Percentiles rank a stretch among this genome's conserved stretches.
Evolutionary conservation across 2,113 vertebrate genomes (phyloP).

Genomic region (Myxocyprinus asiaticus): DNA sequence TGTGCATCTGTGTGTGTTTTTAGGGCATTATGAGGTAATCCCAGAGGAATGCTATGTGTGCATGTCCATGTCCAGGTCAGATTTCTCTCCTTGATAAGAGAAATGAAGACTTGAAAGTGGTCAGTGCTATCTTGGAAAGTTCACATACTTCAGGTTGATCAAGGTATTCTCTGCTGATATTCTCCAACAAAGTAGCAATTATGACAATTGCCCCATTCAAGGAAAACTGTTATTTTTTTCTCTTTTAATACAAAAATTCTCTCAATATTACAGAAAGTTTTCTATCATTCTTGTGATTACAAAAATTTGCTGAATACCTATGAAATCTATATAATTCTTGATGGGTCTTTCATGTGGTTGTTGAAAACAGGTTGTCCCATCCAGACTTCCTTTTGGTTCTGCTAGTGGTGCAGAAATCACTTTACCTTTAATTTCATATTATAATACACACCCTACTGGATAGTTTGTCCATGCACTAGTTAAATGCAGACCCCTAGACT

Average conservation of each 20-base stretch:
- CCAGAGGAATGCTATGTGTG: slow-evolving; percentile 47
- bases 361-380: too few relatives aligned
- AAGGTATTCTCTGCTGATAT: background rate
- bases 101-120: slow-evolving; percentile 28
- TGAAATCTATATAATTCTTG: background rate
- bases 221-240: too few relatives aligned
- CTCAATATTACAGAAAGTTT: too few relatives aligned
- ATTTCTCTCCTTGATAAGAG: slow-evolving; percentile 42
- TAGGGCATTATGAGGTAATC: slow-evolving; percentile 35
- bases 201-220: background rate
- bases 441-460: background rate
- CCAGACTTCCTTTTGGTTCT: background rate
- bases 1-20: slow-evolving; percentile 28
- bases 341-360: background rate
- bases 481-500: background rate
- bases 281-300: too few relatives aligned
- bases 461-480: background rate
- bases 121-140: slow-evolving; percentile 18
- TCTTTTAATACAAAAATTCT: too few relatives aligned
- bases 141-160: slow-evolving; percentile 1
- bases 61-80: slow-evolving; percentile 39
- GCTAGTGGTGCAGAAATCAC: background rate
- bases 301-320: slow-evolving; percentile 6
- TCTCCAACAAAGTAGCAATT: slow-evolving; percentile 12
- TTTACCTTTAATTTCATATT: background rate